Conservation (phyloP, 2,888 invertebrate species). For the Pterobdella sp. region DNA sequence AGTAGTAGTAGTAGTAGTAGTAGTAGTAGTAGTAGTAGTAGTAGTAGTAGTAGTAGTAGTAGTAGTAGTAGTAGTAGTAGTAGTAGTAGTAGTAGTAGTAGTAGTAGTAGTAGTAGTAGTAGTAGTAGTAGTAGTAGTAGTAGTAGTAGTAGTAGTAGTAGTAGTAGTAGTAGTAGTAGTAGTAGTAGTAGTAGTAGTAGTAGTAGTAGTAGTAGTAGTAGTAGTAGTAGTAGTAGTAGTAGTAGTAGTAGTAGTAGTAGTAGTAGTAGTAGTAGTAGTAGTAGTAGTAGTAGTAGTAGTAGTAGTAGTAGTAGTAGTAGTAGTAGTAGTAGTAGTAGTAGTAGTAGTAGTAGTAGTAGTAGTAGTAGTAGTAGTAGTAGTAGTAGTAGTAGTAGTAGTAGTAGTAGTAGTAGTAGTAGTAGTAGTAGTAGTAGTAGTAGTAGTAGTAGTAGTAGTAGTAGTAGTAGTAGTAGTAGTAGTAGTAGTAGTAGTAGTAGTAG, state of each 20-base stretch:
- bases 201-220: constrained; percentile 6
- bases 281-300: constrained; percentile 3
- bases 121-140: constrained; percentile 27
- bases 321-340: constrained; percentile 2
- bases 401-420: constrained; percentile 3
- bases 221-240: not conserved
- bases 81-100: constrained; percentile 28
- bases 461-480: constrained; percentile 1
- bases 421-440: not conserved
- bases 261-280: not conserved
- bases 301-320: not conserved
- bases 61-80: constrained; percentile 28
- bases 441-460: not conserved
- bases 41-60: constrained; percentile 23
- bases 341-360: not conserved
- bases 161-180: constrained; percentile 28
- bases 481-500: not conserved
- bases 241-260: not conserved
- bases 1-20: constrained; percentile 22
- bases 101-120: constrained; percentile 28
- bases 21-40: constrained; percentile 27
- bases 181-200: constrained; percentile 14
- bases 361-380: not conserved
- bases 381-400: not conserved
- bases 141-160: constrained; percentile 27